A percentile compares a stretch with the other conserved stretches of the same genome.
Conservation (phyloP, 1,140 invertebrate species). For the Ridgeia piscesae region DNA sequence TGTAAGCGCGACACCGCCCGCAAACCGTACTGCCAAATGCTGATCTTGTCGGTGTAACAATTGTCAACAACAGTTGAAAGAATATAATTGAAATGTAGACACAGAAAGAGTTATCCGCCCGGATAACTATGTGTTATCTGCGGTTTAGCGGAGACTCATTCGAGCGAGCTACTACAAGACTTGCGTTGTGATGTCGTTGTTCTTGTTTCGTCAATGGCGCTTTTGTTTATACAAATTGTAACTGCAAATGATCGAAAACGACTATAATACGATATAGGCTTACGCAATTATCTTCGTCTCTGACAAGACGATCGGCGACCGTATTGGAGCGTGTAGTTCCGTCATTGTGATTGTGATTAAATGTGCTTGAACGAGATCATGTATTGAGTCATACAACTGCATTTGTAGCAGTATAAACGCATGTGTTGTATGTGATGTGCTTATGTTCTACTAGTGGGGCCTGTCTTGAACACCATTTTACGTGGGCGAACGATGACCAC, state of each 20-base stretch:
- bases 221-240: background rate
- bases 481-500: too few relatives aligned
- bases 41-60: background rate
- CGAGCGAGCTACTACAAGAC: background rate
- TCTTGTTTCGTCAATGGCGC: background rate
- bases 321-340: background rate
- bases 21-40: background rate
- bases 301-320: background rate
- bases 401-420: background rate
- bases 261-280: background rate
- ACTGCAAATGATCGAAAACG: background rate
- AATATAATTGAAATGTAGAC: background rate
- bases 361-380: background rate
- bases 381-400: background rate
- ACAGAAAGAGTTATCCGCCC: background rate
- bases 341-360: background rate
- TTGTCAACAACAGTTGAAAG: background rate
- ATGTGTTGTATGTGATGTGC: background rate
- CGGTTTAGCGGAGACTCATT: background rate
- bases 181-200: background rate
- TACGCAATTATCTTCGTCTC: background rate
- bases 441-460: background rate
- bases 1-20: too few relatives aligned
- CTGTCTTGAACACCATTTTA: too few relatives aligned
- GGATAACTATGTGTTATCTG: background rate